Percentiles rank a stretch among this genome's conserved stretches.
Evolutionary conservation across 2,797 vertebrate genomes (phyloP).

Genomic region (Ptychobarbus kaznakovi): DNA sequence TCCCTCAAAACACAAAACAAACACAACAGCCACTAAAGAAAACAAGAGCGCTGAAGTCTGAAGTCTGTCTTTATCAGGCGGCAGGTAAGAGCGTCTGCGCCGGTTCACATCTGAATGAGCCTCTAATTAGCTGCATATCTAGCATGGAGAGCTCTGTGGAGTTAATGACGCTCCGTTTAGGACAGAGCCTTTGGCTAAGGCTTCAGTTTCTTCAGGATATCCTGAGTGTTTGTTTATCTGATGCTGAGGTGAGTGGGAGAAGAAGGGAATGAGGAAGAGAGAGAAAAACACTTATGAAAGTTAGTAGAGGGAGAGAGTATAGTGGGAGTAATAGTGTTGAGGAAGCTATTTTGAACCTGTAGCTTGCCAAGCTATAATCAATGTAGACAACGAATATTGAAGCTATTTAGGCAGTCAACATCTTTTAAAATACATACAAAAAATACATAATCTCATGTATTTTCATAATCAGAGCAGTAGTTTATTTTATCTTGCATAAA

Average conservation of each 20-base stretch:
- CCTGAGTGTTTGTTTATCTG: conserved; percentile 76
- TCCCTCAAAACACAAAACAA: conserved; percentile 45
- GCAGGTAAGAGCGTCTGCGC: conserved; percentile 83
- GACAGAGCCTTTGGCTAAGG: conserved; percentile 47
- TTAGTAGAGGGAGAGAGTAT: conserved; percentile 1
- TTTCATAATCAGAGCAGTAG: not conserved
- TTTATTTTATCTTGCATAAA: not conserved
- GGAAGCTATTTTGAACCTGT: not conserved
- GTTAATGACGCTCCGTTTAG: conserved; percentile 45
- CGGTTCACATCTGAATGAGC: conserved; percentile 87
- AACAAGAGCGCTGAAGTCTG: conserved; percentile 36
- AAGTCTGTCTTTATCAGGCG: conserved; percentile 74
- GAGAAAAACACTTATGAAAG: not conserved
- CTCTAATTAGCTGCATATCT: conserved; percentile 76
- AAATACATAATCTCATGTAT: not conserved
- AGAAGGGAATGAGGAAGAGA: conserved; percentile 5
- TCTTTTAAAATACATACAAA: not conserved
- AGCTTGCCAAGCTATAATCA: not conserved
- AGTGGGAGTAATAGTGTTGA: not conserved
- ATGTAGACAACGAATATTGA: not conserved
- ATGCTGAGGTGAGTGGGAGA: conserved; percentile 29
- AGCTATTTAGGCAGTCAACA: not conserved
- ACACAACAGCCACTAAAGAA: conserved; percentile 76
- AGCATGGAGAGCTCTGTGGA: conserved; percentile 62
- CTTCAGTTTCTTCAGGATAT: conserved; percentile 70